These are phyloP conservation scores for Fragum whitleyi DNA, from an alignment of 2,888 invertebrate genomes.

Conservation along the genomic window DNA sequence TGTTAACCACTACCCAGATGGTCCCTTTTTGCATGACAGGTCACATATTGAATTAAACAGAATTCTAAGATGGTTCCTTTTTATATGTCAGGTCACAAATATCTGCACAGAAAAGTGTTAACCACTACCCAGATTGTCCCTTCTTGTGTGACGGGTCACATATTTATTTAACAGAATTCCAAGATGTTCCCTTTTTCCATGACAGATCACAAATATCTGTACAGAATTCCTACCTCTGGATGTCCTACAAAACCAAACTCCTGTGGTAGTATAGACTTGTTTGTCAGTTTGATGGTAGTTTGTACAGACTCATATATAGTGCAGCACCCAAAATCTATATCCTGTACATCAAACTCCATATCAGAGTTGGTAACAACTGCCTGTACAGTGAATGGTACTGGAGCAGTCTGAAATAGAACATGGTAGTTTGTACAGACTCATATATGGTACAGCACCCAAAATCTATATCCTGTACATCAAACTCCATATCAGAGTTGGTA, in stretches of 20 bases:
- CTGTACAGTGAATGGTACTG: slow-evolving; percentile 83
- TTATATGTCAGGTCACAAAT: no score
- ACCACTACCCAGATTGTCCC: no score
- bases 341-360: slow-evolving; percentile 80
- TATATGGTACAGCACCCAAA: slow-evolving; percentile 84
- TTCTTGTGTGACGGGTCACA: no score
- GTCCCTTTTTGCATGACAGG: no score
- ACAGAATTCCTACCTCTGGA: slow-evolving; percentile 83
- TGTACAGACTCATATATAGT: slow-evolving; percentile 83
- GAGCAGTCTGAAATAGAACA: slow-evolving; percentile 81
- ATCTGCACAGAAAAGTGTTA: no score
- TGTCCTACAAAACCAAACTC: slow-evolving; percentile 84
- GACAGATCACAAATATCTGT: no score
- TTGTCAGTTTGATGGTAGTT: slow-evolving; percentile 81
- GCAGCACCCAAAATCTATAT: slow-evolving; percentile 84
- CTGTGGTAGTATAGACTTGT: slow-evolving; percentile 84
- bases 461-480: slow-evolving; percentile 81
- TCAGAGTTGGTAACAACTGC: slow-evolving; percentile 85
- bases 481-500: slow-evolving; percentile 84
- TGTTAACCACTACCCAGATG: no score
- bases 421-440: slow-evolving; percentile 80
- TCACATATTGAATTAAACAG: no score
- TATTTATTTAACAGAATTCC: no score
- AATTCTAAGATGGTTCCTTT: no score
- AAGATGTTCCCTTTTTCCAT: no score